Evolutionary conservation across 1,140 invertebrate genomes (phyloP), one percentile per base, ranked within the genome.

Genomic region (Coenobita brevimanus): DNA sequence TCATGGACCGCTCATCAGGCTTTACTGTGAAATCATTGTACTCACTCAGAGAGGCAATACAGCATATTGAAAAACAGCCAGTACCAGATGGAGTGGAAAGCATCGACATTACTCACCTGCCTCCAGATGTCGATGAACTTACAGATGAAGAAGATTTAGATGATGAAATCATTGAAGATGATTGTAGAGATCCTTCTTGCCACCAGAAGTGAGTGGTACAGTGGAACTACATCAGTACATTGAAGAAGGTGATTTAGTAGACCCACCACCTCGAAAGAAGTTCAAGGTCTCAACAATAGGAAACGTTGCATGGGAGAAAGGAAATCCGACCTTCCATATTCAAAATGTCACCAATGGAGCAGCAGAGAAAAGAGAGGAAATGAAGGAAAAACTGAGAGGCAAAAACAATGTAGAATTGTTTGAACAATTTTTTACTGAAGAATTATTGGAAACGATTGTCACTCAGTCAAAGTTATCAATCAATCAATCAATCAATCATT

Each of bases 381-480:
- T 83, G 81, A 83, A 83, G 71, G 64, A 78, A 10, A 78, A 83
- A 33, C 67, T 64, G 13, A 79, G 10, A 27, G 36, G 15, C 41
- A 83, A 83, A 78, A 83, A 50, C 27, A 82, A 79, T 82, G 80
- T 82, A 79, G 64, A 82, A 82, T 79, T 82, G 41, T 82, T 82
- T 38, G 71, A 60, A 24, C 41, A 79, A 79, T 46, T 15, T 3
- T 69, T 69, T 30, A 82, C 67, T 82, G 80, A 82, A 78, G 80
- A 82, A 67, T 17, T 82, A 24, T 50, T 36, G n/a, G 27, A 78
- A 82, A 82, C 24, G 67, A 82, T 82, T 82, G 80, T 78, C 64
- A 79, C 67, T 82, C 80, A 82, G 80, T 82, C n/a, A n/a, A n/a
- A n/a, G n/a, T n/a, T n/a, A n/a, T n/a, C n/a, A n/a, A n/a, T n/a